phyloP scores from a whole-genome alignment of 2,888 invertebrate species.

The Dendrolimus pini region DNA sequence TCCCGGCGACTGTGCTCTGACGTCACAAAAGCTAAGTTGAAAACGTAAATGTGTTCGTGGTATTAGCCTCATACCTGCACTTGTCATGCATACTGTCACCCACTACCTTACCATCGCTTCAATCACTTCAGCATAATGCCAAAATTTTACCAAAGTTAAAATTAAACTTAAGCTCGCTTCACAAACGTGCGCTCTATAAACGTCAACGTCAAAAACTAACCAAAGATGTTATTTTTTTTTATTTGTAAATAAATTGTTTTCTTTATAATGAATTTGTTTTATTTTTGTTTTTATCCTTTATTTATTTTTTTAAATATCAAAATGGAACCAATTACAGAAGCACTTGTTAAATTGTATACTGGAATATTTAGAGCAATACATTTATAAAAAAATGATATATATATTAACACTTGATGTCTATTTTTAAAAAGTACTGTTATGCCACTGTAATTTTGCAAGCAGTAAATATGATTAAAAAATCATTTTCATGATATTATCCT shows the following conservation, averaged over 20 bases:
- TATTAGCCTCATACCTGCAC: slow-evolving; percentile 58
- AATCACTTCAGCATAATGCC: slow-evolving; percentile 44
- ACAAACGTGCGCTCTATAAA: slow-evolving; percentile 23
- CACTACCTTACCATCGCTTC: slow-evolving; percentile 67
- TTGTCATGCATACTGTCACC: slow-evolving; percentile 39
- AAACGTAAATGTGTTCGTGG: slow-evolving; percentile 61
- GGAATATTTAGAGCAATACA: slow-evolving; percentile 51
- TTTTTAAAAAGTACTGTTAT: slow-evolving; percentile 28
- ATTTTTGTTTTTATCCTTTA: slow-evolving; percentile 28
- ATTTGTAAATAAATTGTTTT: slow-evolving; percentile 48
- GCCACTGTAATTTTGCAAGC: neutral
- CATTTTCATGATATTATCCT: no score
- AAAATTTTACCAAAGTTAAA: slow-evolving; percentile 8
- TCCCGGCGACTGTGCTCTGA: slow-evolving; percentile 68
- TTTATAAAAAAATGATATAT: slow-evolving; percentile 33
- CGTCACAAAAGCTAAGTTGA: slow-evolving; percentile 68
- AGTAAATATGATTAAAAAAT: no score
- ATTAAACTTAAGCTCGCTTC: slow-evolving; percentile 34
- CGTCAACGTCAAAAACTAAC: slow-evolving; percentile 25
- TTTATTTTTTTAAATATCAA: slow-evolving; percentile 20
- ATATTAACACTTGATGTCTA: slow-evolving; percentile 60
- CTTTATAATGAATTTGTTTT: slow-evolving; percentile 13
- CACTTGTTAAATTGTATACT: slow-evolving; percentile 58
- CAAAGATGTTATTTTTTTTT: slow-evolving; percentile 37
- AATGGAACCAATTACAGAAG: slow-evolving; percentile 48